Conservation (phyloP, 2,888 invertebrate genomes). For the Heterodera filipjevi region DNA sequence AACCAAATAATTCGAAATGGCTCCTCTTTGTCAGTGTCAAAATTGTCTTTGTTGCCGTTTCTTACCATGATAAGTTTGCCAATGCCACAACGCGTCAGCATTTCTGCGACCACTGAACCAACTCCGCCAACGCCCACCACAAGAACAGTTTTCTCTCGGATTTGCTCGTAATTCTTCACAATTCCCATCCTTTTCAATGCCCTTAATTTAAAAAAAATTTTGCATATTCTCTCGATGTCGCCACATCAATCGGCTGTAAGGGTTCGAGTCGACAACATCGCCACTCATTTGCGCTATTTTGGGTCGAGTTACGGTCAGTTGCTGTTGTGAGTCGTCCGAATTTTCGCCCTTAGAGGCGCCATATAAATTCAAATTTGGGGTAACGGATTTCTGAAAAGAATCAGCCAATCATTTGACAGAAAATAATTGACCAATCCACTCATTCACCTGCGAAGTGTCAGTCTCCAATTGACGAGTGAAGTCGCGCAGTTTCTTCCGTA, state of each 20-base stretch:
- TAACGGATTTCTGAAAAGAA: too few species aligned
- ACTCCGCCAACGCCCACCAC: slow-evolving; percentile 98
- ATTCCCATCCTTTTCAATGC: slow-evolving; percentile 98
- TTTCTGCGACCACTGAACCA: slow-evolving; percentile 99
- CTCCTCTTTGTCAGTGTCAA: too few species aligned
- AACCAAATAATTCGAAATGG: too few species aligned
- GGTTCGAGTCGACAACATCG: slow-evolving; percentile 80
- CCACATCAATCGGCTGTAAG: slow-evolving; percentile 81
- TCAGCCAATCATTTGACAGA: not conserved
- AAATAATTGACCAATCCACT: slow-evolving; percentile 9
- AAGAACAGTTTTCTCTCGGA: slow-evolving; percentile 82
- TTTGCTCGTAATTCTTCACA: slow-evolving; percentile 91
- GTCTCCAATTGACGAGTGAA: slow-evolving; percentile 10
- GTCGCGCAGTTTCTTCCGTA: slow-evolving; percentile 1
- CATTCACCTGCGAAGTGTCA: not conserved
- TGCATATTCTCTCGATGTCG: not conserved
- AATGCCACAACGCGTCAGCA: slow-evolving; percentile 96
- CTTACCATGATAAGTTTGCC: slow-evolving; percentile 80
- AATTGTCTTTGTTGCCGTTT: slow-evolving; percentile 68
- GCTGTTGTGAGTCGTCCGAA: not conserved
- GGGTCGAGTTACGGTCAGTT: not conserved
- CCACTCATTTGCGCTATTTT: slow-evolving; percentile 76
- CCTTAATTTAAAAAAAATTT: slow-evolving; percentile 29
- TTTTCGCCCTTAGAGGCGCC: too few species aligned
- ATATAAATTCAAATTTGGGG: too few species aligned